Evolutionary conservation across 2,888 invertebrate genomes (phyloP), one percentile per base, ranked within the genome.

Genomic region (Xylocampa areola): DNA sequence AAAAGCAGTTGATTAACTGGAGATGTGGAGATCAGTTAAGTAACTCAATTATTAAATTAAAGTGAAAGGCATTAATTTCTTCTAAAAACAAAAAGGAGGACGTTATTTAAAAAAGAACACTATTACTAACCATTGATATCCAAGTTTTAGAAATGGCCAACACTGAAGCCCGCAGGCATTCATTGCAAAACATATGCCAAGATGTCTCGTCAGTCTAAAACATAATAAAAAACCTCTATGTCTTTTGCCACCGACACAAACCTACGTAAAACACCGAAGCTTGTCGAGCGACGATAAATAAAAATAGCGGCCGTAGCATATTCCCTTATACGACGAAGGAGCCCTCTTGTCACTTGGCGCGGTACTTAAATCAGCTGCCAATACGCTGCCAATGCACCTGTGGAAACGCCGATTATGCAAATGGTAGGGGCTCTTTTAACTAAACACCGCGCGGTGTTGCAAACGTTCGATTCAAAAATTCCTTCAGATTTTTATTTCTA

Each of bases 321-420:
- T 88, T 87, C 79, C 91, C 92, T 86, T 92, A 89, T 89, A 91
- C 81, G 91, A 79, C 80, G 77, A 80, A 82, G 79, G 73, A 81
- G 74, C 81, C 80, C 82, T 71, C 88, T 89, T 92, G 91, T 90
- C 91, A 90, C 83, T 79, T 75, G 76, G 76, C 79, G 73, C 70
- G 80, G 85, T 76, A 88, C 89, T 88, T 92, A 92, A 92, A 92
- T 92, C 92, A 91, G 82, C 90, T 91, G 92, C 86, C 88, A 82
- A 80, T 81, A 73, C 70, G 69, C 44, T 68, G 51, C 80, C 84
- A 84, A 84, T 85, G 88, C 91, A 92, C 92, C 92, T 91, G 92
- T 92, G 82, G 89, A 87, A 89, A 89, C 88, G 89, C 91, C 91
- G 91, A 92, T 92, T 92, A 93, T 93, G 92, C 91, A 91, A 92